Evolutionary conservation across 2,113 vertebrate species (phyloP), one percentile per base, ranked within the genome.

Genomic region (Burhinus bistriatus): DNA sequence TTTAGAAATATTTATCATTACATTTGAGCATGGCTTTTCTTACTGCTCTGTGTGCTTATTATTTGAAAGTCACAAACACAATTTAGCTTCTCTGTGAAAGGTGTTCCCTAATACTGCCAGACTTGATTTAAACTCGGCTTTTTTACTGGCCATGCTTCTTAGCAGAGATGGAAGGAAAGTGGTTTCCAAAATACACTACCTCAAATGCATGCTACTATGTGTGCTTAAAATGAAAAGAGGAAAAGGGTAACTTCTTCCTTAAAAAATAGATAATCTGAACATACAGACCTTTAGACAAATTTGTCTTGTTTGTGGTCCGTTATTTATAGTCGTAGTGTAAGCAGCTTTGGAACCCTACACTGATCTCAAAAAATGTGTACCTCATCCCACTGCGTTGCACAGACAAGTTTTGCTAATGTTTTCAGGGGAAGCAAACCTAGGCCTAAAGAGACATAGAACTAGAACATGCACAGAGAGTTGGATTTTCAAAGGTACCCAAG

Each of bases 1-100:
- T 95, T 93, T 75, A 51, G 34, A 49, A 40, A 19, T 66, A 69
- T 87, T 95, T 95, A n/a, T 79, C 72, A 26, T 90, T 97, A 40
- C 13, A 58, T 79, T 94, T 83, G 57, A 93, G 40, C 45, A 2
- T 64, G 22, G 61, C 61, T 94, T 95, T 57, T 72, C 66, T 76
- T 89, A 58, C 6, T 78, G 30, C 30, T 94, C 18, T 82, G 27
- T 78, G 44, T 92, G 44, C 80, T 75, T 94, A 79, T 51, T 85
- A 30, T 70, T 61, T 59, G 62, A 83, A 89, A 88, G 36, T 68
- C 68, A 79, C 36, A 57, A 93, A 47, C 22, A 58, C 15, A 54
- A 2, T 87, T 72, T 73, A 49, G 54, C 26, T 92, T 79, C 40
- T 76, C 12, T 38, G 9, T 72, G 62, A 62, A 90, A 66, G 36